A percentile compares a stretch with the other conserved stretches of the same genome.
Conservation (phyloP, 2,888 invertebrate species). For the Eristalis tenax region DNA sequence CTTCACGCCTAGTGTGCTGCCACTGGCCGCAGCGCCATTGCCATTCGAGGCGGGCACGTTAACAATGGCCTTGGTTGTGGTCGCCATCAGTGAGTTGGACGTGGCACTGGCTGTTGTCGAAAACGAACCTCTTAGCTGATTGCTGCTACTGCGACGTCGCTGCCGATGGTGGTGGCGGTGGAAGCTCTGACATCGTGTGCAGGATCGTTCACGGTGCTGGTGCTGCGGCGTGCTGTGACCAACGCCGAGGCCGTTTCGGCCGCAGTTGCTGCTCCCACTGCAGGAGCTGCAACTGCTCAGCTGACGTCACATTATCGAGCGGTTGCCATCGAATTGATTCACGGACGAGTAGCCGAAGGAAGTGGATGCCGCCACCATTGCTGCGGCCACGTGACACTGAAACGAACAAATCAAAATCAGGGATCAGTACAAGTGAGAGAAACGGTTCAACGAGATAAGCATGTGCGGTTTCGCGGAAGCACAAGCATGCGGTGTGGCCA, state of each 20-base stretch:
- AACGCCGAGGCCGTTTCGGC: constrained; percentile 73
- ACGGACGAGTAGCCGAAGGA: constrained; percentile 81
- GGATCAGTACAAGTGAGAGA: constrained; percentile 16
- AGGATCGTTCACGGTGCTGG: constrained; percentile 75
- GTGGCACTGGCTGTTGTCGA: constrained; percentile 63
- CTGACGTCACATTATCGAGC: constrained; percentile 81
- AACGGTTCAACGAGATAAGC: not conserved
- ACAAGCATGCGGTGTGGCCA: not conserved
- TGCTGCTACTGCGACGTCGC: constrained; percentile 77
- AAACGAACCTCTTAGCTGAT: constrained; percentile 75
- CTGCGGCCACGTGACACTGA: constrained; percentile 81
- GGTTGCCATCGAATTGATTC: constrained; percentile 80
- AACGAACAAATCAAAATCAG: constrained; percentile 48
- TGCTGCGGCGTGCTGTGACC: constrained; percentile 74
- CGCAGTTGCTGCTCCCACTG: constrained; percentile 81
- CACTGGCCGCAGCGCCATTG: constrained; percentile 47
- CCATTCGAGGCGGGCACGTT: constrained; percentile 41
- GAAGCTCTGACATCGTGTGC: constrained; percentile 80
- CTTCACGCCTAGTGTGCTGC: constrained; percentile 73
- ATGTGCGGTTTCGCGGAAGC: not conserved
- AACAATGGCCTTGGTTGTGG: constrained; percentile 66
- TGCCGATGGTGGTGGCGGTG: constrained; percentile 80
- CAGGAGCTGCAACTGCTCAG: constrained; percentile 82
- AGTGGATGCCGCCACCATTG: constrained; percentile 81
- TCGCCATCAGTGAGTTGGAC: constrained; percentile 72